Evolutionary conservation across 2,113 vertebrate species (phyloP).

Genomic region (Aptenodytes patagonicus): DNA sequence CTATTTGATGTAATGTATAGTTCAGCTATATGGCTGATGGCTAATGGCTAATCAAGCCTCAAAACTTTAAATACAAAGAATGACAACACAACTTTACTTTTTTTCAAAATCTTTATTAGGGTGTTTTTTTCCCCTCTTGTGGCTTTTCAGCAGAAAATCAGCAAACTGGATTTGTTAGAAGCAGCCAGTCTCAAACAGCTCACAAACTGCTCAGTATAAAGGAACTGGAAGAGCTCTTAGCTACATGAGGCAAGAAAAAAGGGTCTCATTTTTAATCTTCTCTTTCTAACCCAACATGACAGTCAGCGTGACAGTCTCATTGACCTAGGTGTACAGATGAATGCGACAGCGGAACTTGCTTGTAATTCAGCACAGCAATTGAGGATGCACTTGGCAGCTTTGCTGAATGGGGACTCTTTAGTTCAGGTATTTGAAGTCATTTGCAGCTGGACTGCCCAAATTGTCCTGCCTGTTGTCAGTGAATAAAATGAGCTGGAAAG

Average conservation of each 20-base stretch:
- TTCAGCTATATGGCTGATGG: neutral
- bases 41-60: neutral
- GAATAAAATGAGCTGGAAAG: neutral
- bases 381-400: neutral
- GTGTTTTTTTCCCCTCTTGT: neutral
- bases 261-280: neutral
- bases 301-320: neutral
- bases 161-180: neutral
- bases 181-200: neutral
- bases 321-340: neutral
- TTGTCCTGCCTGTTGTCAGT: neutral
- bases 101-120: neutral
- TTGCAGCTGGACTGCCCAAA: neutral
- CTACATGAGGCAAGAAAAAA: neutral
- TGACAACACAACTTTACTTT: neutral
- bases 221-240: neutral
- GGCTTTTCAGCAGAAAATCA: neutral
- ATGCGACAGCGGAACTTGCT: neutral
- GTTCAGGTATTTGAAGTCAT: neutral
- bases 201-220: neutral
- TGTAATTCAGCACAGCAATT: neutral
- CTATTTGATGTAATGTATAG: neutral
- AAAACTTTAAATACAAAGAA: neutral
- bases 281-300: neutral
- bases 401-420: neutral